These are phyloP conservation scores for Myopa tessellatipennis DNA, from an alignment of 2,888 invertebrate genomes.

Conservation along the genomic window DNA sequence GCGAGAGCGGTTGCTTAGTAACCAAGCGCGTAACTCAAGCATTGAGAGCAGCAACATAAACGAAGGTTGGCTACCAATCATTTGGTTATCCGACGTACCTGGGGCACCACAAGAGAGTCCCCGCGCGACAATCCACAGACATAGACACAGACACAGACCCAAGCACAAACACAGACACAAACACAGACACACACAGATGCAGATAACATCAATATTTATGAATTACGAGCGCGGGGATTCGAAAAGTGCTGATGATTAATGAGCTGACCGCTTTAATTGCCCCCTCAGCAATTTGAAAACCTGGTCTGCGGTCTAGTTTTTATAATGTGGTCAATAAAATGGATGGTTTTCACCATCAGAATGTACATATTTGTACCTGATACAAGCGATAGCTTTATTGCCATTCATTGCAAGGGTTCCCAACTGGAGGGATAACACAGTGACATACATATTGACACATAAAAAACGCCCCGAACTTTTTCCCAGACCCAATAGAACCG, in stretches of 20 bases:
- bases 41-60: not conserved
- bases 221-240: not conserved
- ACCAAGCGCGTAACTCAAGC: not conserved
- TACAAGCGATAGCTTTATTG: too few relatives aligned
- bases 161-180: not conserved
- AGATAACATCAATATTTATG: not conserved
- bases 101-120: not conserved
- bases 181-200: not conserved
- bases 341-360: too few relatives aligned
- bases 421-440: too few relatives aligned
- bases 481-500: too few relatives aligned
- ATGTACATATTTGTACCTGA: too few relatives aligned
- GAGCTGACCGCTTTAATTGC: slow-evolving; percentile 3
- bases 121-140: not conserved
- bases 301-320: too few relatives aligned
- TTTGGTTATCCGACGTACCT: not conserved
- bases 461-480: too few relatives aligned
- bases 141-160: not conserved
- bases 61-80: not conserved
- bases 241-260: not conserved
- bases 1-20: not conserved
- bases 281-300: not conserved
- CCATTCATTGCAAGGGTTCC: too few relatives aligned
- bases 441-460: too few relatives aligned
- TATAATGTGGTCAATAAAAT: too few relatives aligned